These are phyloP conservation scores for Caenorhabditis wallacei DNA, from an alignment of 2,888 invertebrate species.

Conservation along the genomic window DNA sequence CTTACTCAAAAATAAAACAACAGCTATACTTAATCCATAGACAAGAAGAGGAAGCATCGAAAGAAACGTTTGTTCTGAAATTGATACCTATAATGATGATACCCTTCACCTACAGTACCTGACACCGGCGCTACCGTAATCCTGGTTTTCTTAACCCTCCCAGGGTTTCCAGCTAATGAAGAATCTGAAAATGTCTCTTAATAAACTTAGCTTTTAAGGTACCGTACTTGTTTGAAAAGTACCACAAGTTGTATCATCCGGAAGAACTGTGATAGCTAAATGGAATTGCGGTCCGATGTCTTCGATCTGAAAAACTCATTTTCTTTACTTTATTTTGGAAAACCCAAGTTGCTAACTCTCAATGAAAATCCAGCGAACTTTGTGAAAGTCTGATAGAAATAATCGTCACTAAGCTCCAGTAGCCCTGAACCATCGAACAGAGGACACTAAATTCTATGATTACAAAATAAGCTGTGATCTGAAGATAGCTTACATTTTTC, in stretches of 20 bases:
- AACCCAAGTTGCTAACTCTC: slow-evolving; percentile 4
- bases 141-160: neutral
- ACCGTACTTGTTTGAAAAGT: too few species aligned
- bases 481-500: slow-evolving; percentile 3
- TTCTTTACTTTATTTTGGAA: too few species aligned
- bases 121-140: slow-evolving; percentile 8
- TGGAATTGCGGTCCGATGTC: slow-evolving; percentile 14
- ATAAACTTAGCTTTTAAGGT: neutral
- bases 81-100: too few species aligned
- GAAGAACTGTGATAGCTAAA: slow-evolving; percentile 13
- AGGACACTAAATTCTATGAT: slow-evolving; percentile 33
- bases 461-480: neutral
- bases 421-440: slow-evolving; percentile 14
- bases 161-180: neutral
- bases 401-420: neutral
- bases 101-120: too few species aligned
- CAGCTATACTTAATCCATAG: neutral
- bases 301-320: too few species aligned
- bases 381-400: slow-evolving; percentile 31
- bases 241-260: slow-evolving; percentile 25
- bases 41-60: slow-evolving; percentile 5
- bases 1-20: slow-evolving; percentile 18
- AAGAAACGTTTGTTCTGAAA: neutral
- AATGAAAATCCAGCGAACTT: slow-evolving; percentile 25
- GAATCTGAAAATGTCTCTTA: neutral